phyloP scores from a whole-genome alignment of 2,797 vertebrate species.

The Bufotes viridis region DNA sequence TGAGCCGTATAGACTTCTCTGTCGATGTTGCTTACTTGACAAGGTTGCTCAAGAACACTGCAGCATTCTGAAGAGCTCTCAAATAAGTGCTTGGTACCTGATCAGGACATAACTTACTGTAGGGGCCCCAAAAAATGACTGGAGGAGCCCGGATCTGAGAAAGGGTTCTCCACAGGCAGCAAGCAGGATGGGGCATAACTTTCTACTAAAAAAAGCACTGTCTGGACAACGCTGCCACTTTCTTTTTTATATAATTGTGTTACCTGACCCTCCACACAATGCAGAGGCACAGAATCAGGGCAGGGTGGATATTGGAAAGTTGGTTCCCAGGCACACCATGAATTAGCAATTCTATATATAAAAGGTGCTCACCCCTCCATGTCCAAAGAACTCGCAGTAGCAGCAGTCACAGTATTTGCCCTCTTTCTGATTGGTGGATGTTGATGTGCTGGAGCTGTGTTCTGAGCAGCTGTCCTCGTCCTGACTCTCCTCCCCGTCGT shows the following conservation, averaged over 20 bases:
- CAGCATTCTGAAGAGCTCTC: background rate
- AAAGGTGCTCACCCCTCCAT: conserved; percentile 88
- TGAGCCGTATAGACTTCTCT: background rate
- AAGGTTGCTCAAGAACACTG: conserved; percentile 1
- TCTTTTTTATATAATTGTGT: no score
- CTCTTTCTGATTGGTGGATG: conserved; percentile 98
- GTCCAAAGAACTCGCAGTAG: conserved; percentile 99
- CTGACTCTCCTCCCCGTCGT: conserved; percentile 93
- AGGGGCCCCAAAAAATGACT: background rate
- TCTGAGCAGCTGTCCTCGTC: conserved; percentile 99
- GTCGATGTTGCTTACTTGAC: background rate
- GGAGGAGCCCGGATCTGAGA: background rate
- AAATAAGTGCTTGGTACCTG: background rate
- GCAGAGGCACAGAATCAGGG: background rate
- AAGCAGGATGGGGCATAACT: background rate
- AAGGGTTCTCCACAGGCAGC: background rate
- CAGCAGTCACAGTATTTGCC: conserved; percentile 99
- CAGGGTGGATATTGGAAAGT: background rate
- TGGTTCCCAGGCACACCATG: background rate
- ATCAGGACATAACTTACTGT: background rate
- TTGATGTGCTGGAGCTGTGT: conserved; percentile 98
- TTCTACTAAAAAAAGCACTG: no score
- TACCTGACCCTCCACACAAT: no score
- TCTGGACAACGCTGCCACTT: background rate
- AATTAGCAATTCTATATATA: background rate